Percentiles rank a stretch among this genome's conserved stretches.
These are phyloP conservation scores for Hydrolagus affinis DNA, from an alignment of 2,113 vertebrate species.

Conservation along the genomic window DNA sequence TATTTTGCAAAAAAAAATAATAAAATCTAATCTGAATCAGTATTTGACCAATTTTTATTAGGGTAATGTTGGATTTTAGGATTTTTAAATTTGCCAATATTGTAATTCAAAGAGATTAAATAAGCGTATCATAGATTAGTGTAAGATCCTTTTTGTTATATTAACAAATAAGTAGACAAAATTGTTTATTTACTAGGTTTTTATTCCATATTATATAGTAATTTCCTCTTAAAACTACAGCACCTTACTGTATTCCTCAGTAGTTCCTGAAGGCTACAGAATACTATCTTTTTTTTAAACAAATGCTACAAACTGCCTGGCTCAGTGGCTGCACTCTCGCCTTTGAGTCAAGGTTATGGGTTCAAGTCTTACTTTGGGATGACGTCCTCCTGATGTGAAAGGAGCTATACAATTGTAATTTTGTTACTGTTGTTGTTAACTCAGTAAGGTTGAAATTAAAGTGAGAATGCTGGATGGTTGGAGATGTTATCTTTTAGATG, in stretches of 20 bases:
- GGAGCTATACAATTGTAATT: no score
- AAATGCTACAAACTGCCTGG: not conserved
- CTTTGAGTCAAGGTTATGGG: no score
- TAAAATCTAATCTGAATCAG: constrained; percentile 42
- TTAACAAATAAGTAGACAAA: constrained; percentile 33
- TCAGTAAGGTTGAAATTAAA: no score
- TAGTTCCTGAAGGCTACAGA: not conserved
- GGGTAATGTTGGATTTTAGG: constrained; percentile 29
- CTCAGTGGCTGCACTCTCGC: no score
- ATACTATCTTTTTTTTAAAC: not conserved
- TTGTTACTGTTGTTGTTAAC: no score
- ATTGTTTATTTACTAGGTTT: not conserved
- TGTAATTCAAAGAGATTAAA: constrained; percentile 42
- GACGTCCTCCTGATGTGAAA: no score
- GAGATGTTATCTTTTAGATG: no score
- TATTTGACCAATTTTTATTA: constrained; percentile 43
- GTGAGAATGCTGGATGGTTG: no score
- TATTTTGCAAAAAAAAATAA: constrained; percentile 40
- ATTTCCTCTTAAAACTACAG: not conserved
- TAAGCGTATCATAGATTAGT: constrained; percentile 33
- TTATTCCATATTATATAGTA: not conserved
- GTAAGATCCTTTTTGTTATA: constrained; percentile 35
- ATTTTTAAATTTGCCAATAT: constrained; percentile 44
- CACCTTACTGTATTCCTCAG: not conserved
- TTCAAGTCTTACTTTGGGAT: no score